Percentiles rank a stretch among this genome's conserved stretches.
Conservation (phyloP, 1,140 invertebrate genomes). For the Lanistes nyassanus region DNA sequence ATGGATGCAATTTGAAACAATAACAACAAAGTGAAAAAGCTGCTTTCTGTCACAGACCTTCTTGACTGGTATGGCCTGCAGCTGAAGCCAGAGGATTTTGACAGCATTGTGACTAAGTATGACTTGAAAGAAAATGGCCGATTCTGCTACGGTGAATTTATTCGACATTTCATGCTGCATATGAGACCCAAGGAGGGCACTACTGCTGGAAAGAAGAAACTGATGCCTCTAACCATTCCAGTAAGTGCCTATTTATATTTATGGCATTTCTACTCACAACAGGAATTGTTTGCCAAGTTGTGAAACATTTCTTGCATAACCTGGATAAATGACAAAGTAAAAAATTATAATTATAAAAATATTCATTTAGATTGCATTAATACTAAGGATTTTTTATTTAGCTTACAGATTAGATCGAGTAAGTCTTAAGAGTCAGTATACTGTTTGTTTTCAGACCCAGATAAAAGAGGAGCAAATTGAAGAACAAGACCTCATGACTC, state of each 20-base stretch:
- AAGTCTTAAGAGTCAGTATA: no score
- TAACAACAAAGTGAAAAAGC: background rate
- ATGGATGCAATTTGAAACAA: no score
- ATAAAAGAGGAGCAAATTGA: constrained; percentile 38
- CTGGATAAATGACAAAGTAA: no score
- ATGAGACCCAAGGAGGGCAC: constrained; percentile 46
- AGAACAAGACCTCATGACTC: constrained; percentile 49
- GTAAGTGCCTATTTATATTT: background rate
- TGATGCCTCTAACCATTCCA: constrained; percentile 25
- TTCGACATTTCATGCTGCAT: constrained; percentile 59
- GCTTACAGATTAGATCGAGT: no score
- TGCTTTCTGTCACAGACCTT: constrained; percentile 48
- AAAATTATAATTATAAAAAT: no score
- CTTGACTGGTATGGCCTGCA: constrained; percentile 44
- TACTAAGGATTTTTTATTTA: no score
- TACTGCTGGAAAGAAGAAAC: constrained; percentile 34
- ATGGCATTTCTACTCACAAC: background rate
- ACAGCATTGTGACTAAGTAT: constrained; percentile 58
- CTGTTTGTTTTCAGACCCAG: constrained; percentile 32
- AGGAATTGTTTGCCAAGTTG: background rate
- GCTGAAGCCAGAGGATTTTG: constrained; percentile 53
- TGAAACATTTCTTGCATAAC: background rate
- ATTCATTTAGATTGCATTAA: no score
- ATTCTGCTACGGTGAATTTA: constrained; percentile 60
- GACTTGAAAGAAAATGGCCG: constrained; percentile 61